Conservation (phyloP, 2,113 vertebrate genomes). For the Cephalophus harveyi region DNA sequence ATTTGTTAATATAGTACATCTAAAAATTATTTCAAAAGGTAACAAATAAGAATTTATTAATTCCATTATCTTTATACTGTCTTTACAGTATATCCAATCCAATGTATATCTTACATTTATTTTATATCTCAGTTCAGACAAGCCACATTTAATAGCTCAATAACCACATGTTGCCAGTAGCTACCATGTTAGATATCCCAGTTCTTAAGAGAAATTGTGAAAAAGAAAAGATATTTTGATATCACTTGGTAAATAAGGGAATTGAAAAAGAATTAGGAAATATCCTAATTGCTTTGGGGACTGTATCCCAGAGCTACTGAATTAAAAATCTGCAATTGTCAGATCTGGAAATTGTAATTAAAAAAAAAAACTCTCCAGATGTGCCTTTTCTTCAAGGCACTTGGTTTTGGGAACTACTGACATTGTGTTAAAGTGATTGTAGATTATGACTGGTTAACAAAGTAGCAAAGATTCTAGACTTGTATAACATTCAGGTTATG, state of each 20-base stretch:
- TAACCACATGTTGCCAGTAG: neutral
- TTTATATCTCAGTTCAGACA: neutral
- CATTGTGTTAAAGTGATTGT: neutral
- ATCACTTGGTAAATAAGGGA: neutral
- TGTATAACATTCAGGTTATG: neutral
- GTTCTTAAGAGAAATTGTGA: neutral
- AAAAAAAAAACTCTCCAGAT: neutral
- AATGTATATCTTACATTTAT: neutral
- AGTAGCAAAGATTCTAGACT: neutral
- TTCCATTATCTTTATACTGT: neutral
- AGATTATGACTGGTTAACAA: neutral
- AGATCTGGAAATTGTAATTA: neutral
- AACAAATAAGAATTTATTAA: neutral
- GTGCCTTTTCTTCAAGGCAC: neutral
- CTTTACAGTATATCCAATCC: neutral
- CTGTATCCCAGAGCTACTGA: neutral
- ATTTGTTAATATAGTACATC: neutral
- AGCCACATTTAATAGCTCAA: neutral
- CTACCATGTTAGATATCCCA: neutral
- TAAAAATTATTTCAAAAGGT: neutral
- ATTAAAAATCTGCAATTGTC: neutral
- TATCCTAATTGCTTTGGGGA: neutral
- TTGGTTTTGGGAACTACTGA: neutral
- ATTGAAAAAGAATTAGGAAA: neutral
- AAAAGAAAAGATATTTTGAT: neutral